Base-by-base conservation (phyloP, 2,113 vertebrate genomes). In the Catagonus wagneri region DNA sequence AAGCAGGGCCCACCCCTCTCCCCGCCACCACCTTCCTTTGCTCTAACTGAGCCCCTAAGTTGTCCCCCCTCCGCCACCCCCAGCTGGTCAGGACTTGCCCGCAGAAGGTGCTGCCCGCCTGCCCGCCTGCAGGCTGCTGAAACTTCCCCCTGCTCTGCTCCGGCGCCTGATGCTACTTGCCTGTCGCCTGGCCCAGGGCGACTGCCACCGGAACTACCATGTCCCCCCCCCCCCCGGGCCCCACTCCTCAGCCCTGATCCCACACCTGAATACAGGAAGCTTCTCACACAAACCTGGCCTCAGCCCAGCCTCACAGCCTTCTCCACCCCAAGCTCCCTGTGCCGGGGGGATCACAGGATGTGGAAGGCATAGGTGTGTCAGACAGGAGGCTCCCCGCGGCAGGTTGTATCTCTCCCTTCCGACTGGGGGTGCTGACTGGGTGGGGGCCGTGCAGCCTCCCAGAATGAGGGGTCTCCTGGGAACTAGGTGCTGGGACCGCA, bases 61-160 rank as follows among this genome's bases (percentile, higher is more conserved):
- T n/a, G n/a, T n/a, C n/a, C n/a, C n/a, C n/a, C n/a, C n/a, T n/a
- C n/a, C n/a, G n/a, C 66, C 68, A 36, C 52, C 22, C 9, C 34
- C 29, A 32, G 69, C 84, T 52, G 27, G 93, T 88, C 78, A 9
- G 7, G 91, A 96, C 97, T 93, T 95, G 97, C 61, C 75, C 63
- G 2, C 0, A 2, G 72, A 96, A 32, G 3, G 5, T 1, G 84
- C 88, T 44, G 83, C 72, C 29, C 14, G 27, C 83, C 60, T 29
- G n/a, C 39, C 88, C 25, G 71, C 32, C 32, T 29, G 87, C 69
- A 81, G 69, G 72, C 81, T 91, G 87, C 50, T 22, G n/a, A 36
- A 75, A 23, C n/a, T 9, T 71, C 79, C 79, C 90, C 95, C 23
- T 16, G 71, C 29, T 88, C 92, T 80, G 71, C 84, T 81, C 89